Evolutionary conservation across 2,888 invertebrate genomes (phyloP), one percentile per base, ranked within the genome.

Genomic region (Ceramica pisi): DNA sequence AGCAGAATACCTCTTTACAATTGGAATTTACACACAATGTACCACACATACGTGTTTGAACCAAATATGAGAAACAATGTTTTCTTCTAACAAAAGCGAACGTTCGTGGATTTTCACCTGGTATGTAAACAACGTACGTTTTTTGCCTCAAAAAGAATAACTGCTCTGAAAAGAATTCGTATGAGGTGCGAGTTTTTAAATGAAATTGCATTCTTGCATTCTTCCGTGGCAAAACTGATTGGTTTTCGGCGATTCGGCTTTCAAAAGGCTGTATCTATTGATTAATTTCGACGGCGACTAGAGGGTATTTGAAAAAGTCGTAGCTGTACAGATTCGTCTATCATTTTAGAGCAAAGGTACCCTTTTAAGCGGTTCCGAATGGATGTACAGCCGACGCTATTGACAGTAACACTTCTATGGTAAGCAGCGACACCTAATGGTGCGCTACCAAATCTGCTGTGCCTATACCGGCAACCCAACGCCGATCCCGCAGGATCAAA

Each of bases 131-230:
- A 60, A 12, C 46, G 57, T 31, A 50, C 56, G 65, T 21, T 57
- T 71, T 66, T 59, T 41, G 19, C 35, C 26, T 6, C 8, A 65
- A 71, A 81, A 76, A 66, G 35, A 41, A 77, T 53, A 59, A 64
- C 23, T 21, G 44, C 16, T 2, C 23, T 48, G 46, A 38, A 81
- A 68, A 38, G 51, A 62, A 71, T 71, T 65, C 78, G 41, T 35
- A 55, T 12, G 50, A 65, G 35, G 61, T 71, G 81, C 1, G 67
- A 71, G 67, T 63, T 75, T 71, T 62, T 50, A 69, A 81, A 72
- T 81, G 56, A 68, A 78, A 81, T 51, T 71, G 66, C 50, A 75
- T 76, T 68, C 75, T 57, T 64, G 51, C 57, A 73, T 70, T 73
- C 59, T 21, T 67, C 50, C 66, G 61, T 59, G 55, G 19, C 19